A percentile compares a stretch with the other conserved stretches of the same genome.
Evolutionary conservation across 2,113 vertebrate species (phyloP).

Genomic region (Hepsetus odoe): DNA sequence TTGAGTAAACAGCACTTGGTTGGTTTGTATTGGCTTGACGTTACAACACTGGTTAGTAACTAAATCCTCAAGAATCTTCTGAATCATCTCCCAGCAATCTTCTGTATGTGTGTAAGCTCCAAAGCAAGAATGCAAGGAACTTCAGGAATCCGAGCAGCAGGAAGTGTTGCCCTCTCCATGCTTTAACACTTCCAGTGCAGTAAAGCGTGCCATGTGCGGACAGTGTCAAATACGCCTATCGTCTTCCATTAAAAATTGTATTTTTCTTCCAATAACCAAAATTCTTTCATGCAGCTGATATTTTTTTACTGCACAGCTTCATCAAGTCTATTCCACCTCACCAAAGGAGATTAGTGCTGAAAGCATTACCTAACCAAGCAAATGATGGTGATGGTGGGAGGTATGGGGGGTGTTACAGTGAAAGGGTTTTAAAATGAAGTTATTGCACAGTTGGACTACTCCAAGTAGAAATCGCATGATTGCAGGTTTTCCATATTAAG

Average conservation of each 20-base stretch:
- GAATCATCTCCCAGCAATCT: conserved; percentile 7
- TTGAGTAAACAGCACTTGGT: not conserved
- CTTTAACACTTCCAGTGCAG: not conserved
- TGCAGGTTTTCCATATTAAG: conserved; percentile 12
- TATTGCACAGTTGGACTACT: not conserved
- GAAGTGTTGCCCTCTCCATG: conserved; percentile 2
- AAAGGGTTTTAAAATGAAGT: not conserved
- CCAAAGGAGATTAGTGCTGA: conserved; percentile 5
- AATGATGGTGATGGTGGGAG: not conserved
- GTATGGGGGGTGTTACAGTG: not conserved
- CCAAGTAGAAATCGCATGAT: conserved; percentile 3
- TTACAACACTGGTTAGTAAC: conserved; percentile 12
- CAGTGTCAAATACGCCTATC: not conserved
- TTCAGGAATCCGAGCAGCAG: conserved; percentile 6
- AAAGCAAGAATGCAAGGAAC: conserved; percentile 27
- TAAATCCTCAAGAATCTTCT: conserved; percentile 7
- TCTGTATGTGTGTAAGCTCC: not conserved
- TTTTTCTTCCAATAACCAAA: not conserved
- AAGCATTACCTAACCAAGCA: conserved; percentile 17
- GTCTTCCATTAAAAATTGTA: not conserved
- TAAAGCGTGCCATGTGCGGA: not conserved
- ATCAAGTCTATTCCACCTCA: conserved; percentile 1
- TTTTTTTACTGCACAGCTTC: not conserved
- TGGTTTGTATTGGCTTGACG: conserved; percentile 6
- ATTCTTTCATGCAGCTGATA: not conserved